Conservation (phyloP, 2,888 invertebrate species). For the Drosophila neonasuta region DNA sequence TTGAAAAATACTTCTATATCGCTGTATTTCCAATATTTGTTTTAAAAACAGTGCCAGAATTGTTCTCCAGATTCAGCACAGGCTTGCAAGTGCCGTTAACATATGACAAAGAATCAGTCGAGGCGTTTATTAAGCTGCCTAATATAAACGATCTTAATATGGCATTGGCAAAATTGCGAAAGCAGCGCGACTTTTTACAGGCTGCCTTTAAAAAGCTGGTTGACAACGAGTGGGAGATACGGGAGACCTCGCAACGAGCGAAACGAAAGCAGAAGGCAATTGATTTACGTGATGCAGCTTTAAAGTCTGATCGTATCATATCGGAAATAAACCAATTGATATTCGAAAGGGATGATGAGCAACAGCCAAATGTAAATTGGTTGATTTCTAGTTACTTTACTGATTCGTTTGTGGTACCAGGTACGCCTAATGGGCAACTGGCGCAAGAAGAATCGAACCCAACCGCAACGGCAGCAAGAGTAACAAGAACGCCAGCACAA, state of each 20-base stretch:
- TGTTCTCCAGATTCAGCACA: neutral
- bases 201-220: slow-evolving; percentile 52
- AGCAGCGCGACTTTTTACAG: slow-evolving; percentile 54
- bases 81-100: slow-evolving; percentile 48
- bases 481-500: neutral
- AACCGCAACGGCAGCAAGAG: neutral
- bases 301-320: slow-evolving; percentile 18
- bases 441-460: neutral
- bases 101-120: slow-evolving; percentile 53
- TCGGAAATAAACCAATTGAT: slow-evolving; percentile 38
- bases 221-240: slow-evolving; percentile 18
- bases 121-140: slow-evolving; percentile 49
- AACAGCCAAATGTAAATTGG: neutral
- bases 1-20: neutral
- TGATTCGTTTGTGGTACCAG: slow-evolving; percentile 31
- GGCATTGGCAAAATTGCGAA: slow-evolving; percentile 36
- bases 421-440: neutral
- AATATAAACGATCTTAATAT: neutral
- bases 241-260: neutral
- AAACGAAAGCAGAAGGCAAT: slow-evolving; percentile 7
- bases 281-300: slow-evolving; percentile 4
- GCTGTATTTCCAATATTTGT: slow-evolving; percentile 17
- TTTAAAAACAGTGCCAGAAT: slow-evolving; percentile 15
- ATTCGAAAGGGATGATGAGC: neutral
- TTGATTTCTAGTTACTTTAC: neutral